Evolutionary conservation across 2,888 invertebrate species (phyloP), one percentile per base, ranked within the genome.

Genomic region (Gordius sp.): DNA sequence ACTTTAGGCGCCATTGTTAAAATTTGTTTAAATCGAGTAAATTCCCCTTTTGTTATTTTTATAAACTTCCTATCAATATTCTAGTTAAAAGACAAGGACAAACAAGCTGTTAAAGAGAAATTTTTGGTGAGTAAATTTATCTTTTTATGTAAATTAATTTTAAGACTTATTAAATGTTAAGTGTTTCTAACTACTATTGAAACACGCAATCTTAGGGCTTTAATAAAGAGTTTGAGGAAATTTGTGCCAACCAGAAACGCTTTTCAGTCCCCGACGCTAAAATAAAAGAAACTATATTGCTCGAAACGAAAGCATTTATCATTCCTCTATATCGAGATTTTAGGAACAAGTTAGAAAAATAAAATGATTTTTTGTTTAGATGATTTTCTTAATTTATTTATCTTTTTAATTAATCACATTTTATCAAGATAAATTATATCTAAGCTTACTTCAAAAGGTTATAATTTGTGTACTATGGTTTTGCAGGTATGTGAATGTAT

Each of bases 181-280:
- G n/a, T n/a, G n/a, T n/a, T n/a, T n/a, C n/a, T n/a, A n/a, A n/a
- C n/a, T n/a, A n/a, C n/a, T n/a, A n/a, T n/a, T n/a, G n/a, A n/a
- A n/a, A n/a, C n/a, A n/a, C n/a, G n/a, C n/a, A n/a, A n/a, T 18
- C 20, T 23, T 4, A 47, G 47, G 47, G 47, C 23, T 54, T 54
- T 27, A 54, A 54, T 27, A 54, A 54, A 27, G 26, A 54, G 16
- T 54, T 54, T 27, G 55, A 54, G 27, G 55, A 54, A 54, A 8
- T 54, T n/a, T 4, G 16, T 4, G 16, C 25, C 13, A 25, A 54
- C 8, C 26, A 54, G 16, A 25, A 28, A 27, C 4, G 20, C 4
- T 28, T n/a, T 27, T 27, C 23, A 8, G 16, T 54, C 4, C 26
- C 55, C 27, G 55, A 54, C 28, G 13, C 26, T 4, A 54, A 54